Conservation (phyloP, 2,888 invertebrate genomes). For the Agrochola litura region DNA sequence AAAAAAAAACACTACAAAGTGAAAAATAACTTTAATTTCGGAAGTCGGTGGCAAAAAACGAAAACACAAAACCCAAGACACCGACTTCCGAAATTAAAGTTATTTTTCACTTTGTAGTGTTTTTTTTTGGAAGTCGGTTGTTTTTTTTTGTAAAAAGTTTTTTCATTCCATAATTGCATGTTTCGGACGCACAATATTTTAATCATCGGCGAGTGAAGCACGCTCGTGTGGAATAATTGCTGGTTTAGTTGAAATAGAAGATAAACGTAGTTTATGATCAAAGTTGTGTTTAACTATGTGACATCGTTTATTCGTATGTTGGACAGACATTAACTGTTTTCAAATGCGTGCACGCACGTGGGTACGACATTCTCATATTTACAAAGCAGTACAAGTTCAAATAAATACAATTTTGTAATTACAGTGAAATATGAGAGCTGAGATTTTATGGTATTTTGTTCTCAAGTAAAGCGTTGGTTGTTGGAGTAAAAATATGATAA, state of each 20-base stretch:
- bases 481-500: conserved; percentile 33
- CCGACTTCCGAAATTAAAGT: too few relatives aligned
- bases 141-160: too few relatives aligned
- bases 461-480: background rate
- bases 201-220: conserved; percentile 27
- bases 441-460: conserved; percentile 15
- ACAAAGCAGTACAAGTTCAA: conserved; percentile 33
- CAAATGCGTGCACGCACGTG: conserved; percentile 34
- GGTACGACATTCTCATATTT: conserved; percentile 45
- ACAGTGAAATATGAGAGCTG: conserved; percentile 16
- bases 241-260: conserved; percentile 58
- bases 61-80: too few relatives aligned
- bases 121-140: too few relatives aligned
- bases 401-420: conserved; percentile 37
- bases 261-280: conserved; percentile 48
- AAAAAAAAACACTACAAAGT: too few relatives aligned
- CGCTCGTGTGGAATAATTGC: conserved; percentile 47
- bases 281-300: conserved; percentile 53
- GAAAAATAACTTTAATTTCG: too few relatives aligned
- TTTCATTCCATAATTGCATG: conserved; percentile 45
- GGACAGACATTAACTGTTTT: conserved; percentile 46
- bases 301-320: conserved; percentile 47
- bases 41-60: too few relatives aligned
- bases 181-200: conserved; percentile 46
- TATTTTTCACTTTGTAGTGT: too few relatives aligned